These are phyloP conservation scores for Spheniscus mendiculus DNA, from an alignment of 2,113 vertebrate species.

Conservation along the genomic window DNA sequence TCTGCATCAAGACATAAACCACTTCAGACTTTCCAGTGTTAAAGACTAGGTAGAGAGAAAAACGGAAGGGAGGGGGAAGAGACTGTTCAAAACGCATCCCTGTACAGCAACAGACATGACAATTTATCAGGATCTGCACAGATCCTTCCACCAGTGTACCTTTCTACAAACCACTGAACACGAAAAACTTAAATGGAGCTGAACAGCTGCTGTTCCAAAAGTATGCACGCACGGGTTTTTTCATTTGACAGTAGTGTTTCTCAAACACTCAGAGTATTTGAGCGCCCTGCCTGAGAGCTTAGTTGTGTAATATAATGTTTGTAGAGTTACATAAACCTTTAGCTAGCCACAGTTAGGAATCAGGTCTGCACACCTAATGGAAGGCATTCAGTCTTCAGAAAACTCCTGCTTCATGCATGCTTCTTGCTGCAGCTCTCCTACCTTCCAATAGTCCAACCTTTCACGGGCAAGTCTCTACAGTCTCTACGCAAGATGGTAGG, in stretches of 20 bases:
- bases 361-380: not conserved
- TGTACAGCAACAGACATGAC: not conserved
- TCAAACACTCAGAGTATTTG: not conserved
- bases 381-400: not conserved
- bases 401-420: not conserved
- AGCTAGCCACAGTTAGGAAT: not conserved
- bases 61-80: not conserved
- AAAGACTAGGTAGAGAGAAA: not conserved
- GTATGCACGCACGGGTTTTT: not conserved
- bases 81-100: not conserved
- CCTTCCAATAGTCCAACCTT: not conserved
- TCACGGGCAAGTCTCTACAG: not conserved
- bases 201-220: not conserved
- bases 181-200: not conserved
- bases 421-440: not conserved
- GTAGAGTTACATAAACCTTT: not conserved
- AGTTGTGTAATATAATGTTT: not conserved
- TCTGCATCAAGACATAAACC: not conserved
- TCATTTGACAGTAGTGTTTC: not conserved
- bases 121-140: not conserved
- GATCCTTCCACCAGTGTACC: not conserved
- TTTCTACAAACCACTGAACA: not conserved
- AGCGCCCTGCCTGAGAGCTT: not conserved
- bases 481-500: not conserved
- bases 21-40: not conserved